Conservation (phyloP, 1,140 invertebrate species). For the Solen grandis region DNA sequence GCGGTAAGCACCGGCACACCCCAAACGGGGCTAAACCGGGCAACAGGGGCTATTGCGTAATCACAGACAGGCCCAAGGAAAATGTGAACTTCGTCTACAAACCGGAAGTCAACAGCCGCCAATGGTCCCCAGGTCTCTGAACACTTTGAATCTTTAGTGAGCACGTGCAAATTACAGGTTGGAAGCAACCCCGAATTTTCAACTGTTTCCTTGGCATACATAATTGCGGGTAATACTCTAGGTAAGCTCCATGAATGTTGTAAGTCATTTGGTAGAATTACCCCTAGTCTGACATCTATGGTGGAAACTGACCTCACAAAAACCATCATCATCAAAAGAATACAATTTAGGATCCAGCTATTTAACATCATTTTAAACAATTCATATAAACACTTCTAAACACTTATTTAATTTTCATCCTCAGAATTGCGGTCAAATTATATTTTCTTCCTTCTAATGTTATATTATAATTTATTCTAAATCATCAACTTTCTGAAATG, state of each 20-base stretch:
- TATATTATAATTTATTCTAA: too few relatives aligned
- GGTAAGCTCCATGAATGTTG: constrained; percentile 60
- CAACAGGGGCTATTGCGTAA: constrained; percentile 94
- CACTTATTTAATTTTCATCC: too few relatives aligned
- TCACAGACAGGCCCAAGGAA: constrained; percentile 95
- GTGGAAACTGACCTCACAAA: background rate
- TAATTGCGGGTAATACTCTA: constrained; percentile 69
- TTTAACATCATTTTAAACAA: too few relatives aligned
- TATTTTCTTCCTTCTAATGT: too few relatives aligned
- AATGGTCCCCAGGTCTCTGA: constrained; percentile 72
- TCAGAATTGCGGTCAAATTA: too few relatives aligned
- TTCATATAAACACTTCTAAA: too few relatives aligned
- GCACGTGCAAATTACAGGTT: constrained; percentile 55
- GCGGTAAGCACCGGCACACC: constrained; percentile 85
- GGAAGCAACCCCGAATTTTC: constrained; percentile 52
- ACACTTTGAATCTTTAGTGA: constrained; percentile 70
- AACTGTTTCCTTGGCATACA: constrained; percentile 65
- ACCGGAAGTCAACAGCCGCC: constrained; percentile 74
- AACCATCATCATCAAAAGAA: too few relatives aligned
- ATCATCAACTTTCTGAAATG: too few relatives aligned
- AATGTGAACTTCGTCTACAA: constrained; percentile 84
- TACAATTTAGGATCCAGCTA: too few relatives aligned
- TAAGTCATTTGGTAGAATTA: constrained; percentile 61
- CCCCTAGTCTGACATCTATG: constrained; percentile 62
- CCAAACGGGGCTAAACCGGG: constrained; percentile 91